Evolutionary conservation across 2,888 invertebrate species (phyloP), one percentile per base, ranked within the genome.

Genomic region (Brachyopa scutellaris): DNA sequence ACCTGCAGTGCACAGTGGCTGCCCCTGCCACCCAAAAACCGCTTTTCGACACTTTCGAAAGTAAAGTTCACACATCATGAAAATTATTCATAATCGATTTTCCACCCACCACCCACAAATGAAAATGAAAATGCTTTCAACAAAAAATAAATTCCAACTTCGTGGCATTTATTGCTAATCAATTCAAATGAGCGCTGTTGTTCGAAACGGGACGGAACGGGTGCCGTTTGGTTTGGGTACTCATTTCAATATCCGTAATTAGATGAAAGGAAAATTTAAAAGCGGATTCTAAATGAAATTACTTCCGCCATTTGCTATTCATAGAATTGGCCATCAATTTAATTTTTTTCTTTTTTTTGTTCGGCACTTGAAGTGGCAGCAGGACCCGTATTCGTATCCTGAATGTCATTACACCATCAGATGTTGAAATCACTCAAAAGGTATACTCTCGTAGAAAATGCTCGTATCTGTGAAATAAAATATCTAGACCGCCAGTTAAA

Each of bases 241-340:
- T 64, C 80, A 76, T 80, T 80, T 80, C 80, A 76, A 80, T 80
- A 80, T 80, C 80, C 80, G 49, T 74, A 80, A 80, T 80, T 80
- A 76, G 76, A 80, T 76, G 57, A 80, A 80, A 64, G 69, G 77
- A 62, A 69, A 74, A 76, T 80, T 64, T 76, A 62, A 70, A 76
- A 69, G 76, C 57, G 74, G 69, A 80, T 76, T 80, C 76, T 51
- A 76, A 80, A 80, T 80, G 42, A 59, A 80, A 80, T 80, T 80
- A 80, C 76, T 80, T 80, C 80, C 80, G 76, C 38, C 55, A 67
- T 70, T 62, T 64, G 64, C 31, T 53, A 47, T 78, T 59, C 47
- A 40, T 59, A 19, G 61, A 13, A 49, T 49, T 40, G 61, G 38
- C 53, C 47, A 67, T 67, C 53, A 42, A 11, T 62, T 47, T 40